Evolutionary conservation across 2,888 invertebrate species (phyloP), one percentile per base, ranked within the genome.

Genomic region (Sarcophaga variegata): DNA sequence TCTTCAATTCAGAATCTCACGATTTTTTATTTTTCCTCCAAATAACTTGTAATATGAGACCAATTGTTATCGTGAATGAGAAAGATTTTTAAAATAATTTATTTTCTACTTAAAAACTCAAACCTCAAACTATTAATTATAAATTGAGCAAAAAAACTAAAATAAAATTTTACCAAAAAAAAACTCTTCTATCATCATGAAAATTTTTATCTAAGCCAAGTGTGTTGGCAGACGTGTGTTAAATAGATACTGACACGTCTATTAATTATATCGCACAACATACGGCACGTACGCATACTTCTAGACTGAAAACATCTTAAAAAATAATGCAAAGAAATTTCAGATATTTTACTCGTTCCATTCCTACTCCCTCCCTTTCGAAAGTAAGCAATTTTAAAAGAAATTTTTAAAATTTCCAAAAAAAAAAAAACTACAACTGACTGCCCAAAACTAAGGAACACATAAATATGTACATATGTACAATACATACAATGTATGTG

Each of bases 221-320:
- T 79, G 83, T 74, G 83, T 74, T 78, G 49, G 72, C 37, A 62
- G 78, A 54, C 72, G 72, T 72, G 62, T 60, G 47, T 67, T 71
- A 69, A 78, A 79, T 66, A 70, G 37, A 69, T 67, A 70, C 45
- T 74, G 81, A 83, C 77, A 83, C 80, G 72, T 83, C 80, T 83
- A 86, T 86, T 86, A 86, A 83, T 86, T 86, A 83, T 74, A 63
- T 5, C 14, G 17, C 4, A 54, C 17, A 54, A 54, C 17, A 54
- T 54, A 54, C 54, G 17, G 54, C 54, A 54, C 54, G 17, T 17
- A 17, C 17, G 12, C 54, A 17, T 54, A 54, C 54, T 14, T 17
- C 54, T 54, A 14, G 17, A 54, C 12, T 14, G 2, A 54, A 54
- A 12, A 54, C 8, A 54, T 54, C 17, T 54, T 3, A 54, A 54